These are phyloP conservation scores for Cryptotermes secundus DNA, from an alignment of 1,140 invertebrate species.

Conservation along the genomic window DNA sequence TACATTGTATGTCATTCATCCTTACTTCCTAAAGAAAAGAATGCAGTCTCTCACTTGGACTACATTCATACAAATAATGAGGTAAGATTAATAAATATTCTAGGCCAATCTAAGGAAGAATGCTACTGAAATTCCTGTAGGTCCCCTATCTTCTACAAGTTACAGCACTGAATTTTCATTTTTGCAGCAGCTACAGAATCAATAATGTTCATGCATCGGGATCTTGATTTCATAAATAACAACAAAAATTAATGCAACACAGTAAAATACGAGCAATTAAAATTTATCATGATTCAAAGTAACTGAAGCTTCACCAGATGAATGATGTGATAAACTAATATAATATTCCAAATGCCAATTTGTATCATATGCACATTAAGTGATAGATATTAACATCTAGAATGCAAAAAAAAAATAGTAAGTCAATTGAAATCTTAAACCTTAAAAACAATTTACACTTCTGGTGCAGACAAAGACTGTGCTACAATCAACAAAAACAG, in stretches of 20 bases:
- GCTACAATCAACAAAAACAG: background rate
- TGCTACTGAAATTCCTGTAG: no score
- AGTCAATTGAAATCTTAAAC: background rate
- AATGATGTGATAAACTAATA: background rate
- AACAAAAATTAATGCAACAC: background rate
- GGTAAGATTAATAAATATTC: no score
- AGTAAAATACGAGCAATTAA: background rate
- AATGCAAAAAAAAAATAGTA: background rate
- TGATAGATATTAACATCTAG: background rate
- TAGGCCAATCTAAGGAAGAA: no score
- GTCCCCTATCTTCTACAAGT: no score
- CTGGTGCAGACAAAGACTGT: background rate
- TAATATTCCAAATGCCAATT: background rate
- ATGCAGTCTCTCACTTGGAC: no score
- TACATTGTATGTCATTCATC: no score
- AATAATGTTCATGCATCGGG: background rate
- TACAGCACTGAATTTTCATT: background rate
- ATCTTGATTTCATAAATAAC: background rate
- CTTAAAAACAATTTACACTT: background rate
- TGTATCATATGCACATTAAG: background rate
- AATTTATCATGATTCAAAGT: background rate
- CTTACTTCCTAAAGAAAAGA: no score
- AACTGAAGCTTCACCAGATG: background rate
- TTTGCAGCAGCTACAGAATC: background rate
- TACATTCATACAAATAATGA: no score